Base-by-base conservation (phyloP, 2,888 invertebrate genomes). In the Sarcophaga caerulescens region DNA sequence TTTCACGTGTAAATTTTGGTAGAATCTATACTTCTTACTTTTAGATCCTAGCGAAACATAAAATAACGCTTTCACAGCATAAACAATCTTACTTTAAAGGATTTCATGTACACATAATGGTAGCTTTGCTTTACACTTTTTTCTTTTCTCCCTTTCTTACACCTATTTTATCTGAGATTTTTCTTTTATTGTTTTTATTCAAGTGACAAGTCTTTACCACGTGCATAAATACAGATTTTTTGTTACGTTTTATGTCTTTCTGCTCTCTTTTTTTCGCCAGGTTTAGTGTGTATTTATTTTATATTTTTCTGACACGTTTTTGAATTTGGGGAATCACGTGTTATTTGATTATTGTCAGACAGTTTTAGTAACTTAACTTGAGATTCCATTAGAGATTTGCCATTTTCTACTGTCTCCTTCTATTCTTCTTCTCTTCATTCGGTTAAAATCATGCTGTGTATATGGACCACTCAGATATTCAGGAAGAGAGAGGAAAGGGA, bases 271-370 rank as follows among this genome's bases (percentile, higher is more conserved):
- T 52, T 52, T 17, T 52, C 0, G 47, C 1, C 12, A 47, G 12
- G 57, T 3, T 14, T 10, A 45, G 17, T 21, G 14, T 21, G 59
- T 73, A 35, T 76, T 63, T 76, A 35, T 76, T 66, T 75, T 45
- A 79, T 76, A 70, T 63, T 65, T 79, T 87, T 84, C 75, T 80
- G 71, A 80, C 88, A 88, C 87, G 85, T 87, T 85, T 80, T 52
- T 2, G 21, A 62, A 80, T 81, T 81, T 57, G 59, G 17, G 73
- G 65, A 88, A 87, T 87, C 87, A 88, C 88, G 88, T 87, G 88
- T 88, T 85, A 84, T 87, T 88, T 81, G 85, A 87, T 88, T 87
- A 80, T 80, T 87, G 84, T 63, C 85, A 74, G 85, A 81, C 83
- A 84, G 79, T 84, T 82, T 87, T 73, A 82, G 57, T 74, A 81